Evolutionary conservation across 1,140 invertebrate genomes (phyloP), one percentile per base, ranked within the genome.

Genomic region (Cyclargus thomasi): DNA sequence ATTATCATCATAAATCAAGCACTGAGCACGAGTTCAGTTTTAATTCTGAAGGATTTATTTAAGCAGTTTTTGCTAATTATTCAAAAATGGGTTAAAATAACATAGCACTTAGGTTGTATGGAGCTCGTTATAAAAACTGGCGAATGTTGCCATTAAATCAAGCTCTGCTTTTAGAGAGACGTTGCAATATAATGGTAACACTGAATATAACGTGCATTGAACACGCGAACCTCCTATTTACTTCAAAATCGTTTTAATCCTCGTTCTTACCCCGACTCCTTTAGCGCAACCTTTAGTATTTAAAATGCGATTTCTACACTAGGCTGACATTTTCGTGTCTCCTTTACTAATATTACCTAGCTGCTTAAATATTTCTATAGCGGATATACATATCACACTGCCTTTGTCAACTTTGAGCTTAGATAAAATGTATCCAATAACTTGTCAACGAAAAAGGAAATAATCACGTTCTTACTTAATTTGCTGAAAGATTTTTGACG

Each of bases 151-250:
- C 55, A 71, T 68, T 71, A 71, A 71, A 59, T 47, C 67, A 62
- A 62, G 64, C 66, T 63, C 64, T 63, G 69, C 69, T 64, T 70
- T 70, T 55, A 67, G 29, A 64, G 47, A 68, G 67, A 71, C 70
- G 55, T 68, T 57, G 55, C 65, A 36, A 36, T 67, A 67, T 71
- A 71, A 71, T 71, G 70, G 70, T 47, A 64, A 71, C 70, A 71
- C 64, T 39, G 62, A 29, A 66, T 67, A 62, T 68, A 66, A 71
- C 63, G 67, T 22, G 21, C 23, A 63, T 59, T 55, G 21, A 65
- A 21, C 70, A 71, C 70, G 70, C 70, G 59, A 71, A 23, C 55
- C n/a, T 17, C 29, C 64, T 69, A 66, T 65, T 67, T 65, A 39
- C 39, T 69, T 59, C 55, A 47, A 39, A 20, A 39, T 39, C 63